Evolutionary conservation across 2,888 invertebrate species (phyloP).

Genomic region (Cataglyphis altisquamis): DNA sequence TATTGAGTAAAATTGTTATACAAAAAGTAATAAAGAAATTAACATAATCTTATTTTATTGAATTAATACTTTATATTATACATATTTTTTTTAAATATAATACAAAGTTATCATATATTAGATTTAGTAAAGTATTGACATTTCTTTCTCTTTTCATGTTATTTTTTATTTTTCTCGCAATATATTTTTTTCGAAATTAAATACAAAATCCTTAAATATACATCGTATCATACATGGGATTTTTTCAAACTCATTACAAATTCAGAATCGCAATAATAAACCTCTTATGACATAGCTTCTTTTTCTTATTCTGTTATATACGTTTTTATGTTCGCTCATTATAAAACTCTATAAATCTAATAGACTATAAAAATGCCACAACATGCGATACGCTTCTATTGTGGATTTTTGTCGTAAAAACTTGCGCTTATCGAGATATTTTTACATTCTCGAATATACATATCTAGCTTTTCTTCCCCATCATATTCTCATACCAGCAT

Average conservation of each 20-base stretch:
- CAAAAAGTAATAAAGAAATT: background rate
- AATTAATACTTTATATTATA: background rate
- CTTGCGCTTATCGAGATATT: slow-evolving; percentile 25
- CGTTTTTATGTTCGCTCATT: background rate
- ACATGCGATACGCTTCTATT: background rate
- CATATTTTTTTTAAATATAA: background rate
- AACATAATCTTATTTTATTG: background rate
- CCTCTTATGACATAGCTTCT: too few species aligned
- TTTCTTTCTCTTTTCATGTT: background rate
- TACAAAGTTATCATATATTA: background rate
- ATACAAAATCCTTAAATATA: background rate
- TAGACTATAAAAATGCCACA: background rate
- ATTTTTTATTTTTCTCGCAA: background rate
- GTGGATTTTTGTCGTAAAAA: slow-evolving; percentile 30
- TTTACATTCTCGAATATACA: slow-evolving; percentile 3
- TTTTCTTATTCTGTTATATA: too few species aligned
- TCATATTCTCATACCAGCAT: background rate
- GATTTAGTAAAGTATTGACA: background rate
- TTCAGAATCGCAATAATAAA: background rate
- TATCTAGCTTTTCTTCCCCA: slow-evolving; percentile 8
- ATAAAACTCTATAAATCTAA: background rate
- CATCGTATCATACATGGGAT: background rate
- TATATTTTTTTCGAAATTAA: background rate
- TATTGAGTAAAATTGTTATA: background rate
- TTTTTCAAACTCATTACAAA: background rate